Base-by-base conservation (phyloP, 2,113 vertebrate species). In the Rousettus leschenaultii region DNA sequence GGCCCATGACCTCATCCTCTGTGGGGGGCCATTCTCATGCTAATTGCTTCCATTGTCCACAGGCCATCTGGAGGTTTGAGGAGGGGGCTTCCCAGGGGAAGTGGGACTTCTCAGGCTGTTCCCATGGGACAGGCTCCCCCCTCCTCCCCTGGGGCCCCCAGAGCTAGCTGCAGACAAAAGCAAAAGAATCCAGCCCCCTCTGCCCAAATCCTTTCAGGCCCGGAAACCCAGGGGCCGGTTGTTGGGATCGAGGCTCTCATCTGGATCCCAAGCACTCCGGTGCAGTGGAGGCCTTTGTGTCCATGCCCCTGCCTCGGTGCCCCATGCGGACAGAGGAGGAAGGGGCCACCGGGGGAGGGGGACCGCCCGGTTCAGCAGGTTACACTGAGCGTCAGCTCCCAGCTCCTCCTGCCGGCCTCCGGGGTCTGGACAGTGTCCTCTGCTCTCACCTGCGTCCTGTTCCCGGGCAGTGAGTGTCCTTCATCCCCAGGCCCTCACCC, bases 11-110 rank as follows among this genome's bases (percentile, higher is more conserved):
- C 98, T 99, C 98, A 98, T 98, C 96, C 95, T 75, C 26, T 3
- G 57, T 16, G 86, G 97, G 96, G 97, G 93, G 91, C 70, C n/a
- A 98, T 99, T 99, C 96, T 99, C 96, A 99, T 99, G 99, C 98
- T 98, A 99, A 99, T 99, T 4, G 71, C 19, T 38, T 93, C 93
- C 97, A 95, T 98, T 98, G 98, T 98, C 98, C 96, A 13, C 53
- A 9, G 55, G 94, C 98, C 98, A 95, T 98, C 98, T 98, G 98
- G 96, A 98, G 95, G 92, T 80, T 84, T 93, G 79, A 82, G 96
- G 35, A 45, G 66, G 59, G 59, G 95, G 98, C 53, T 77, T 59
- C 48, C 2, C 70, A 61, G 95, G 94, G 93, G 16, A 94, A 96
- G 87, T 89, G 82, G 95, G 91, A 97, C 97, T 97, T 94, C 97